Percentiles rank a stretch among this genome's conserved stretches.
phyloP scores from a whole-genome alignment of 2,113 vertebrate genomes.

The Notiomystis cincta region DNA sequence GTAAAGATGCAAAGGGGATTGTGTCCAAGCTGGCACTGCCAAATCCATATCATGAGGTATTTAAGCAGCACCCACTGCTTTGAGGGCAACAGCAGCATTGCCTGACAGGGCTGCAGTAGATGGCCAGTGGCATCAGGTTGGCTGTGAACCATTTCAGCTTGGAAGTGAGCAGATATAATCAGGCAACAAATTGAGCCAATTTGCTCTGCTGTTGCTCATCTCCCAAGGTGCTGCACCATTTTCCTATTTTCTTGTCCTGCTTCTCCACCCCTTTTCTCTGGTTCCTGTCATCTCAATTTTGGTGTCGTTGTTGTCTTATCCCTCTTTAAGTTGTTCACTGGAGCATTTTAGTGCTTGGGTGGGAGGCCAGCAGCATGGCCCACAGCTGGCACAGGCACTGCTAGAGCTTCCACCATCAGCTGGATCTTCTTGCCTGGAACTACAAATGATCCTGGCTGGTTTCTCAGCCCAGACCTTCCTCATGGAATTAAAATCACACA shows the following conservation, averaged over 20 bases:
- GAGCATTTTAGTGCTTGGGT: neutral
- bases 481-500: neutral
- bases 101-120: neutral
- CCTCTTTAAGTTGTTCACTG: neutral
- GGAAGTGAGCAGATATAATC: neutral
- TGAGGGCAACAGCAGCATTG: neutral
- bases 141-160: neutral
- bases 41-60: rapidly evolving
- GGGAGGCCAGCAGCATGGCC: neutral
- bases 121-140: neutral
- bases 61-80: neutral
- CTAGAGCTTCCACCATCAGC: neutral
- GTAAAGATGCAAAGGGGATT: neutral
- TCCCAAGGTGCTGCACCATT: neutral
- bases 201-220: neutral
- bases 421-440: neutral
- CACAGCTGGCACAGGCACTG: neutral
- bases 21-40: neutral
- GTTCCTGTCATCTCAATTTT: neutral
- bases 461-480: neutral
- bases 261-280: neutral
- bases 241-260: neutral
- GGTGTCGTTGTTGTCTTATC: rapidly evolving
- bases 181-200: neutral
- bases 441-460: neutral